Evolutionary conservation across 2,113 vertebrate genomes (phyloP), one percentile per base, ranked within the genome.

Genomic region (Semnornis frantzii): DNA sequence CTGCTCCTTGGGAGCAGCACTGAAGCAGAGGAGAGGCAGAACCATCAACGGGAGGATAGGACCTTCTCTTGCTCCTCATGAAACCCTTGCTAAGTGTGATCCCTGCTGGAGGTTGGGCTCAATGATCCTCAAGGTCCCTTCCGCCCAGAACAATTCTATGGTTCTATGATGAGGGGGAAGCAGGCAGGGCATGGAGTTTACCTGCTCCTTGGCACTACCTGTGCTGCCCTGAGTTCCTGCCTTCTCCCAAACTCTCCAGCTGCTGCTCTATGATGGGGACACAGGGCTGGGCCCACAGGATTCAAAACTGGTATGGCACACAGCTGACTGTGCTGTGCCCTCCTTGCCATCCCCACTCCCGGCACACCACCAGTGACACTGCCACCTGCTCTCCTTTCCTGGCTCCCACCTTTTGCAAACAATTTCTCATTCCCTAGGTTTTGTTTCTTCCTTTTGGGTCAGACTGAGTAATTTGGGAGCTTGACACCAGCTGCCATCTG

Each of bases 281-380:
- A 25, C 4, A 1, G n/a, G 44, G 37, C 21, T 10, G 6, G 42
- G 77, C 25, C 18, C 16, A 0, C 0, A 4, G 50, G 60, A 46
- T 62, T 69, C 10, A 27, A 12, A 12, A 5, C 18, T 3, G 19
- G 39, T 4, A 1, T 42, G 4, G 69, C 0, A 2, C 24, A 3
- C 31, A 54, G 27, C 15, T 60, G 4, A 24, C 66, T 1, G 1
- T 6, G 1, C 73, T 2, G 0, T 55, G 68, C 2, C 68, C 23
- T 13, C 1, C 2, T 25, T 1, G 8, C 20, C 0, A 5, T 39
- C n/a, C 23, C 0, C 0, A 1, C 44, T 23, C 25, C 48, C 1
- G 3, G 25, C 76, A 59, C 8, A 1, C 4, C 1, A 7, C n/a
- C 13, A 6, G 3, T 37, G 91, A 34, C 80, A 62, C 84, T 0